Evolutionary conservation across 2,797 vertebrate genomes (phyloP).

Genomic region (Xerus rutilus): DNA sequence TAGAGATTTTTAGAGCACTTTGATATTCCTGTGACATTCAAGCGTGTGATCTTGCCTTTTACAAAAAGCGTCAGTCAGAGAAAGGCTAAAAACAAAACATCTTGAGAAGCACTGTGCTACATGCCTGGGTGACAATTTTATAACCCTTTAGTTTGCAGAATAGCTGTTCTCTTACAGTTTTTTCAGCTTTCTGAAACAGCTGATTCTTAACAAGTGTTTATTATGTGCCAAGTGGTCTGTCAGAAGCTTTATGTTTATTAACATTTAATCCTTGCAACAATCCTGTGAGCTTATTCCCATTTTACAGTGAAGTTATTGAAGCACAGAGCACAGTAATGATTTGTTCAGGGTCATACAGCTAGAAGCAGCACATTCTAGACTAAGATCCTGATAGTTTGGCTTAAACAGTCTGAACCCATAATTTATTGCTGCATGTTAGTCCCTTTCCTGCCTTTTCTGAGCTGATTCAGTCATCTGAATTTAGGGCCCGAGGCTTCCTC

Average conservation of each 20-base stretch:
- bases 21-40: not conserved
- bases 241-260: constrained; percentile 52
- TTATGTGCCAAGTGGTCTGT: not conserved
- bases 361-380: not conserved
- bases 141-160: constrained; percentile 13
- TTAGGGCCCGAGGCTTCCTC: constrained; percentile 12
- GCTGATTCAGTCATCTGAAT: not conserved
- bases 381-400: not conserved
- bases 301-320: constrained; percentile 32
- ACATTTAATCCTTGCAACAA: constrained; percentile 78
- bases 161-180: not conserved
- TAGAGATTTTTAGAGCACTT: constrained; percentile 17
- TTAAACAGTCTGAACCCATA: constrained; percentile 1
- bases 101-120: constrained; percentile 72
- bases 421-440: not conserved
- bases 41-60: constrained; percentile 44
- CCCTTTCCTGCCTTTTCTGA: not conserved
- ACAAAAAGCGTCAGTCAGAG: not conserved
- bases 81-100: constrained; percentile 28
- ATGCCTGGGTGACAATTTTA: not conserved
- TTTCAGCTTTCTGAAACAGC: constrained; percentile 38
- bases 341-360: not conserved
- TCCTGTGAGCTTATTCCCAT: constrained; percentile 20
- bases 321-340: constrained; percentile 6
- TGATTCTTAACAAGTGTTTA: not conserved